Conservation (phyloP, 2,113 vertebrate genomes). For the Struthio camelus region DNA sequence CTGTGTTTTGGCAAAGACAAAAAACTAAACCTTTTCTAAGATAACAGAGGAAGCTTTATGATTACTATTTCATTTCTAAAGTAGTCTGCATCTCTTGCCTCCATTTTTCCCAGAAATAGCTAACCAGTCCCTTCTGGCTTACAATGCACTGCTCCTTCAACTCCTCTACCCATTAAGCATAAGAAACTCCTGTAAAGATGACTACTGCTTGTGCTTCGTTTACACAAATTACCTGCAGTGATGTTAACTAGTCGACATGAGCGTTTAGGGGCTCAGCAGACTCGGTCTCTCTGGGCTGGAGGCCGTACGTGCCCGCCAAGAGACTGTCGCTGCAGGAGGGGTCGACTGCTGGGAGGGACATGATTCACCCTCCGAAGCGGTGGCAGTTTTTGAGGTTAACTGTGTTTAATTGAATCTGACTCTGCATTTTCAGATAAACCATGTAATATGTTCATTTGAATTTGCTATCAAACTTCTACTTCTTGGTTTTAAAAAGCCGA, state of each 20-base stretch:
- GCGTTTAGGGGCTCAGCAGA: neutral
- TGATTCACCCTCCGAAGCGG: neutral
- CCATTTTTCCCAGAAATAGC: neutral
- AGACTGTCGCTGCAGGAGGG: neutral
- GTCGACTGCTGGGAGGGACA: neutral
- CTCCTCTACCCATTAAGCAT: neutral
- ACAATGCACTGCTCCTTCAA: neutral
- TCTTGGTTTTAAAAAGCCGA: conserved; percentile 6
- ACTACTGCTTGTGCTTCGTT: neutral
- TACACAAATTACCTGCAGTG: neutral
- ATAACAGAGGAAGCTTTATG: neutral
- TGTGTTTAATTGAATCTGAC: conserved; percentile 25
- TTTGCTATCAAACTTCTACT: conserved; percentile 8
- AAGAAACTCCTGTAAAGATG: neutral
- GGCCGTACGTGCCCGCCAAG: neutral
- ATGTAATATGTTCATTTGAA: neutral
- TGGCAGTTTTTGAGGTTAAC: conserved; percentile 17
- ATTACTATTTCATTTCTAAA: neutral
- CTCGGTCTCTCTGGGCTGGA: neutral
- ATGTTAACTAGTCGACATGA: neutral
- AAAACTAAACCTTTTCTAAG: neutral
- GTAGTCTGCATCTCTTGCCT: neutral
- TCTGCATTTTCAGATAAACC: conserved; percentile 40
- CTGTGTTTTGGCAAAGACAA: neutral
- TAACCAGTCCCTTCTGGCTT: neutral